These are phyloP conservation scores for Omphaloscelis lunosa DNA, from an alignment of 2,888 invertebrate species.

Conservation along the genomic window DNA sequence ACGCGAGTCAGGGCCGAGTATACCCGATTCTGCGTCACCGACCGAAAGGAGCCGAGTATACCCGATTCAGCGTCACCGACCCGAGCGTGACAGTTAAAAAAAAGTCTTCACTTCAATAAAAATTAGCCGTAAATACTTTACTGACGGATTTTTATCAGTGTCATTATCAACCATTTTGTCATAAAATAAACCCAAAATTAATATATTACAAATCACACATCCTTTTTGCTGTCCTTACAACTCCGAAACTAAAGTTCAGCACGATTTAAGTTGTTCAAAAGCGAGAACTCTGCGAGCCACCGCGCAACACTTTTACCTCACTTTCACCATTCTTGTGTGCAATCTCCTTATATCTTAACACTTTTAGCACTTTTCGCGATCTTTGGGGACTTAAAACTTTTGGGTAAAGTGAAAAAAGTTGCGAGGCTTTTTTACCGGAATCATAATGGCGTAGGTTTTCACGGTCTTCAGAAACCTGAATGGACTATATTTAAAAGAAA, in stretches of 20 bases:
- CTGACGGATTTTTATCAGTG: neutral
- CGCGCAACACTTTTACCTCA: slow-evolving; percentile 46
- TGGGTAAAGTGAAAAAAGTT: slow-evolving; percentile 42
- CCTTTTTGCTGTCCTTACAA: slow-evolving; percentile 74
- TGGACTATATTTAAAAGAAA: neutral
- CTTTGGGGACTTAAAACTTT: slow-evolving; percentile 38
- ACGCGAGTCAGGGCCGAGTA: too few relatives aligned
- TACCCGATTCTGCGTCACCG: too few relatives aligned
- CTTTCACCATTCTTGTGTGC: slow-evolving; percentile 61
- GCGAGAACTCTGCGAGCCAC: slow-evolving; percentile 75
- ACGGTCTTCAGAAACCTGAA: neutral
- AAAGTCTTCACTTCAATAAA: neutral
- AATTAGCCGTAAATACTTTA: too few relatives aligned
- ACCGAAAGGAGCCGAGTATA: too few relatives aligned
- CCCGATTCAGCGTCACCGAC: too few relatives aligned
- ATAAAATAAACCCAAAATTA: neutral
- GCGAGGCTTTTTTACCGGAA: neutral
- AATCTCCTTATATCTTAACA: slow-evolving; percentile 50
- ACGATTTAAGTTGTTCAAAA: slow-evolving; percentile 84
- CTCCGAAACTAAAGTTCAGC: slow-evolving; percentile 79
- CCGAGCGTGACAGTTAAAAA: neutral
- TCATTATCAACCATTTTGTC: neutral
- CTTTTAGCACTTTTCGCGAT: slow-evolving; percentile 48
- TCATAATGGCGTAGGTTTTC: neutral
- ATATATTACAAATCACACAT: slow-evolving; percentile 15